These are phyloP conservation scores for Podarcis cretensis DNA, from an alignment of 2,113 vertebrate genomes.

Conservation along the genomic window DNA sequence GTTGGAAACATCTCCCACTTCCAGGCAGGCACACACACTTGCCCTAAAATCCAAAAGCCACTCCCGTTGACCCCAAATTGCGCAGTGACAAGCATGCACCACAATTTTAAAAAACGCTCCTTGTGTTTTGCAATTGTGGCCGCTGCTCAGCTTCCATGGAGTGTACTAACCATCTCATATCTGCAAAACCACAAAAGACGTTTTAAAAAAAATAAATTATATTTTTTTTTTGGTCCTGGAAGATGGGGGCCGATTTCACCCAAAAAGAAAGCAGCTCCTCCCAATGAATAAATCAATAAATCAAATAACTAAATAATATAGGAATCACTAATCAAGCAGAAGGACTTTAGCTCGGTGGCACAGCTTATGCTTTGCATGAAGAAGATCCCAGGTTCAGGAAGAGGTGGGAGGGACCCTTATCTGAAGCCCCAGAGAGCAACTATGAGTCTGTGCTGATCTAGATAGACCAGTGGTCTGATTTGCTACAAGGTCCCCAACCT, in stretches of 20 bases:
- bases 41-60: neutral
- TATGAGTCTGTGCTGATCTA: no score
- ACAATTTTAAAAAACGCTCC: conserved; percentile 46
- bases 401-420: no score
- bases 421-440: no score
- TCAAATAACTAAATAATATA: no score
- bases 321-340: neutral
- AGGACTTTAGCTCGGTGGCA: no score
- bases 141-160: conserved; percentile 60
- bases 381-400: no score
- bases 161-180: conserved; percentile 67
- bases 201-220: neutral
- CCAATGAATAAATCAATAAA: neutral
- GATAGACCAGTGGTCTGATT: no score
- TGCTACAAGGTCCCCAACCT: no score
- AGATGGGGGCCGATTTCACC: conserved; percentile 58
- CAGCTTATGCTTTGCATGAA: no score
- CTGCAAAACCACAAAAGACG: conserved; percentile 39
- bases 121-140: conserved; percentile 64
- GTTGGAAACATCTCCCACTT: neutral
- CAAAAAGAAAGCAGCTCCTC: conserved; percentile 63
- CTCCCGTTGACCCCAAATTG: conserved; percentile 35
- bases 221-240: conserved; percentile 13
- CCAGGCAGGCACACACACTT: neutral
- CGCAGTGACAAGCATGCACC: conserved; percentile 35